Conservation (phyloP, 2,888 invertebrate species). For the Sympetrum striolatum region DNA sequence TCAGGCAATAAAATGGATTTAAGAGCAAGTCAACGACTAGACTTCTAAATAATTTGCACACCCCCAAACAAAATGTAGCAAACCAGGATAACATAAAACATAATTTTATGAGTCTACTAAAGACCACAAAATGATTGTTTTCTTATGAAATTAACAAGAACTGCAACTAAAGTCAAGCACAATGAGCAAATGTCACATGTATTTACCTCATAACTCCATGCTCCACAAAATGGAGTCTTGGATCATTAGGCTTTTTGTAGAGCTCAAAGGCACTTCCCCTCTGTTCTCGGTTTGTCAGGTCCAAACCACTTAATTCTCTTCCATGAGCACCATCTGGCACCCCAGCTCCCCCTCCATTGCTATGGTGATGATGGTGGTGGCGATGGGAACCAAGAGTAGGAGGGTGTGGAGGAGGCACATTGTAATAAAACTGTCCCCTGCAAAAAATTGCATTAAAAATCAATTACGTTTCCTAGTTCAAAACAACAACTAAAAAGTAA, state of each 20-base stretch:
- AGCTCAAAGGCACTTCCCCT: slow-evolving; percentile 94
- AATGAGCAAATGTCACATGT: not conserved
- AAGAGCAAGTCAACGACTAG: no score
- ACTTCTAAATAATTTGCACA: no score
- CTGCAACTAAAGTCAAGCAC: not conserved
- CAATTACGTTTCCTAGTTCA: not conserved
- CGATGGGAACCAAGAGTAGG: slow-evolving; percentile 47
- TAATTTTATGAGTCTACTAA: not conserved
- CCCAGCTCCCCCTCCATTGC: slow-evolving; percentile 49
- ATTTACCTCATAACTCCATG: slow-evolving; percentile 24
- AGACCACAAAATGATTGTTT: not conserved
- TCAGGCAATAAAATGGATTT: no score
- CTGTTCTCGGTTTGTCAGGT: slow-evolving; percentile 87
- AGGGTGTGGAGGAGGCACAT: slow-evolving; percentile 57
- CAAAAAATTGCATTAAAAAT: not conserved
- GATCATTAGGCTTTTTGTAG: slow-evolving; percentile 80
- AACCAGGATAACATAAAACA: no score
- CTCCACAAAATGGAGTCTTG: slow-evolving; percentile 49
- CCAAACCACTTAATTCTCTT: slow-evolving; percentile 63
- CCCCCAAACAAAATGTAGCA: no score
- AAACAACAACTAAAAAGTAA: not conserved
- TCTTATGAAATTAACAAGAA: no score
- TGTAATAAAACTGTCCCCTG: slow-evolving; percentile 63
- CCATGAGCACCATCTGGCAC: slow-evolving; percentile 55
- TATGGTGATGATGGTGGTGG: slow-evolving; percentile 55